These are phyloP conservation scores for Procavia capensis DNA, from an alignment of 2,113 vertebrate genomes.

Conservation along the genomic window DNA sequence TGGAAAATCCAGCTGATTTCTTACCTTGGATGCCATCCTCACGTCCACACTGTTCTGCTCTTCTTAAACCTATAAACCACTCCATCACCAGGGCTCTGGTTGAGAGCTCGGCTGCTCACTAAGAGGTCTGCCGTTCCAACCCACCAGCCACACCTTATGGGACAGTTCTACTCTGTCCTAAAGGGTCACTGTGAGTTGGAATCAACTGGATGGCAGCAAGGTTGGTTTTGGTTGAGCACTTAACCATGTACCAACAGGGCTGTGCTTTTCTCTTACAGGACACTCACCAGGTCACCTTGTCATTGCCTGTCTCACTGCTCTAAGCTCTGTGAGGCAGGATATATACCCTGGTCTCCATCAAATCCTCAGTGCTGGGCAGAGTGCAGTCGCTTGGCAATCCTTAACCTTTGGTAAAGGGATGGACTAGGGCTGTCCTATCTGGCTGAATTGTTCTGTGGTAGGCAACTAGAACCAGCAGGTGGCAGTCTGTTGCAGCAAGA, in stretches of 20 bases:
- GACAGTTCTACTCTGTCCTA: too few relatives aligned
- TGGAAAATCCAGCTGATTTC: neutral
- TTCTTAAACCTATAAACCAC: too few relatives aligned
- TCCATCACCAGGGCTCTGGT: too few relatives aligned
- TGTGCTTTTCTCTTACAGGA: neutral
- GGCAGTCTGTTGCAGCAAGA: slow-evolving; percentile 68
- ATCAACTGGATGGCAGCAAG: too few relatives aligned
- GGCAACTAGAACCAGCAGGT: slow-evolving; percentile 69
- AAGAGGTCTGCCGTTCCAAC: too few relatives aligned
- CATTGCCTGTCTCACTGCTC: neutral
- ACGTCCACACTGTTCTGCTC: neutral
- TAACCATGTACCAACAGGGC: too few relatives aligned
- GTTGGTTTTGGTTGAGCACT: too few relatives aligned
- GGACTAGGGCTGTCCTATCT: neutral
- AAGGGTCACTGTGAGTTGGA: too few relatives aligned
- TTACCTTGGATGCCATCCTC: neutral
- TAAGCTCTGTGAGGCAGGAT: neutral
- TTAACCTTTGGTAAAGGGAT: neutral
- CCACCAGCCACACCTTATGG: too few relatives aligned
- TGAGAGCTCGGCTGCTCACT: too few relatives aligned
- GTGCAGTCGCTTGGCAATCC: neutral
- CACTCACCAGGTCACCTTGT: neutral
- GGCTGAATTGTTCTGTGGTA: neutral
- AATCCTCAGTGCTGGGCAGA: neutral
- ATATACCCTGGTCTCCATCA: neutral